Evolutionary conservation across 2,113 vertebrate species (phyloP), one percentile per base, ranked within the genome.

Genomic region (Malaclemys terrapin): DNA sequence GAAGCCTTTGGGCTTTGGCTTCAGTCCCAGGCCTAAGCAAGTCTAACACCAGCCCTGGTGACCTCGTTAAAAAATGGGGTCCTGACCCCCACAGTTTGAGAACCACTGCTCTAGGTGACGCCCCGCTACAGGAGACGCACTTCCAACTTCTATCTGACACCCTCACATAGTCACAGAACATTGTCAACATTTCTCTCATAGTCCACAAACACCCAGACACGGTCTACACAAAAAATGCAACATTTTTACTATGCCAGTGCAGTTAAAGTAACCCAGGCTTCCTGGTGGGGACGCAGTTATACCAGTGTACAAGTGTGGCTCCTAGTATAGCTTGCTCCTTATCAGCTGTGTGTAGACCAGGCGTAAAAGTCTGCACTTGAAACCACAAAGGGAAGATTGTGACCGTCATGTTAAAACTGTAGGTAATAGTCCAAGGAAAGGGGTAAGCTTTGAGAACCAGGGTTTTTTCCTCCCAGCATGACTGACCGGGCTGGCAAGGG

Each of bases 161-260:
- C 3, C 25, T 87, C 84, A 81, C 50, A 56, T 19, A 31, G 50
- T n/a, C 11, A 62, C 38, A 80, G 45, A 2, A 3, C 42, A 11
- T 24, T 2, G 8, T 2, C 49, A 78, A 9, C 14, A 75, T 27
- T 84, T 81, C 79, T 85, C 22, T 76, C 81, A 25, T 83, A 42
- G 53, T 35, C 50, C 78, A 35, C 8, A 87, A 86, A 65, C 1
- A 2, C 38, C 93, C 57, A 88, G 89, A 82, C 31, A 47, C 1
- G 4, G 38, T 27, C 45, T 27, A 47, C 42, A 27, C 19, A 47
- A 53, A 62, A 0, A 0, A 50, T 53, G 49, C 0, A 0, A 9
- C 52, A 29, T 31, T 90, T 93, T 85, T 84, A 62, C 54, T 85
- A 10, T 24, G n/a, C 35, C 9, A 75, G 20, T 6, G 10, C 7